Evolutionary conservation across 30 jellyfish, hydroid and myxozoan species (phyloP).

Genomic region (Aurelia aurita complex sp. Pacific): DNA sequence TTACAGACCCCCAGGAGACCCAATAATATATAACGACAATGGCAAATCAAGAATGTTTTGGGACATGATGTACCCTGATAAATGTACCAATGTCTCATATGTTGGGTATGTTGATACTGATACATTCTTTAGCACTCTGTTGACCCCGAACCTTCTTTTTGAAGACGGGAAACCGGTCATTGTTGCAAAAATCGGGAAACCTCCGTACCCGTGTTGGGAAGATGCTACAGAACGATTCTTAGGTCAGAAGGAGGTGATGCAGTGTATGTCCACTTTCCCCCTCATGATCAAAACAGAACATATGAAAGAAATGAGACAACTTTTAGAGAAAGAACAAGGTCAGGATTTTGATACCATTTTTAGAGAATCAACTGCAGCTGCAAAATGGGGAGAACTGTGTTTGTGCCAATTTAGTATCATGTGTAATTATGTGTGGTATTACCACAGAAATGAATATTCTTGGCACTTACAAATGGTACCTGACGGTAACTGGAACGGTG

Average conservation of each 20-base stretch:
- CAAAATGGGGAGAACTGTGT: constrained; percentile 37
- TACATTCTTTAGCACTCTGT: constrained; percentile 49
- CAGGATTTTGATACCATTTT: constrained; percentile 48
- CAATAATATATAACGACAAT: neutral
- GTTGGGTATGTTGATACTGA: constrained; percentile 79
- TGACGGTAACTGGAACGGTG: constrained; percentile 32
- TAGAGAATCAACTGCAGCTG: neutral
- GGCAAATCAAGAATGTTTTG: constrained; percentile 65
- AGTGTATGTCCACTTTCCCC: constrained; percentile 75
- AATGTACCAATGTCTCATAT: constrained; percentile 46
- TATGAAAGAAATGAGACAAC: constrained; percentile 40
- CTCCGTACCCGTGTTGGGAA: constrained; percentile 48
- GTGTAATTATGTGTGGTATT: constrained; percentile 73
- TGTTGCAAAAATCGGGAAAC: constrained; percentile 45
- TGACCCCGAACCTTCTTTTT: constrained; percentile 59
- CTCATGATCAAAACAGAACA: constrained; percentile 58
- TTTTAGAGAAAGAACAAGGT: constrained; percentile 29
- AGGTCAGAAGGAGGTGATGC: constrained; percentile 49
- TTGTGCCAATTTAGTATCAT: constrained; percentile 62
- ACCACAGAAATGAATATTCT: constrained; percentile 67
- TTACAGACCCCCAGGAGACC: constrained; percentile 43
- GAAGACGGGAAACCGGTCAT: constrained; percentile 56
- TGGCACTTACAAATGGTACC: constrained; percentile 70
- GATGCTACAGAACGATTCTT: constrained; percentile 36
- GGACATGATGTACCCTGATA: constrained; percentile 68